Conservation (phyloP, 2,113 vertebrate genomes). For the Meleagris gallopavo region DNA sequence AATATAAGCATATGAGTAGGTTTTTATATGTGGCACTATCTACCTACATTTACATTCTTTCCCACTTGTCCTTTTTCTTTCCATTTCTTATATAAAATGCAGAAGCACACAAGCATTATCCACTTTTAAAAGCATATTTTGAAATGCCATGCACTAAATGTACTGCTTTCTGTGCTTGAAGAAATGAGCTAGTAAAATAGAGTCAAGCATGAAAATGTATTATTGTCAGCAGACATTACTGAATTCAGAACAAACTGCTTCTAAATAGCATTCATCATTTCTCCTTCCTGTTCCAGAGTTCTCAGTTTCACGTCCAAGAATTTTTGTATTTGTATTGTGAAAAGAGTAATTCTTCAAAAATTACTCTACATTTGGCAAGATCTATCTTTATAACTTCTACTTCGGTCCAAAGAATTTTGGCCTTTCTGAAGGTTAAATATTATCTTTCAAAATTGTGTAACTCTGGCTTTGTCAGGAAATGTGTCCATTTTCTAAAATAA, state of each 20-base stretch:
- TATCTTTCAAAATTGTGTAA: conserved; percentile 65
- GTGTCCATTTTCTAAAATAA: conserved; percentile 33
- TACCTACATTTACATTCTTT: not conserved
- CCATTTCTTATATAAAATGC: not conserved
- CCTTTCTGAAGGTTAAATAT: conserved; percentile 61
- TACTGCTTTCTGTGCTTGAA: not conserved
- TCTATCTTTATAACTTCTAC: conserved; percentile 16
- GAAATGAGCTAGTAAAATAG: not conserved
- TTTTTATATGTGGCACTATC: not conserved
- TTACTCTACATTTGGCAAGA: conserved; percentile 45
- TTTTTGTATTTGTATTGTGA: conserved; percentile 55
- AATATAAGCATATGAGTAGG: not conserved
- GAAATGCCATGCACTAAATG: not conserved
- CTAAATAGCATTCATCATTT: conserved; percentile 47
- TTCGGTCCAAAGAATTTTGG: conserved; percentile 56
- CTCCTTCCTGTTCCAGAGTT: conserved; percentile 44
- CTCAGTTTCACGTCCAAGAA: conserved; percentile 32
- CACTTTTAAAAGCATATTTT: not conserved
- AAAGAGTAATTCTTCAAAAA: conserved; percentile 63
- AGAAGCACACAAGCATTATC: not conserved
- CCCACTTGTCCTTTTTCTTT: not conserved
- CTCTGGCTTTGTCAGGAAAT: conserved; percentile 35
- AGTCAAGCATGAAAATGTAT: not conserved
- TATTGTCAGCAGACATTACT: not conserved
- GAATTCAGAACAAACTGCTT: conserved; percentile 41